These are phyloP conservation scores for Sisor rabdophorus DNA, from an alignment of 2,113 vertebrate species.

Conservation along the genomic window DNA sequence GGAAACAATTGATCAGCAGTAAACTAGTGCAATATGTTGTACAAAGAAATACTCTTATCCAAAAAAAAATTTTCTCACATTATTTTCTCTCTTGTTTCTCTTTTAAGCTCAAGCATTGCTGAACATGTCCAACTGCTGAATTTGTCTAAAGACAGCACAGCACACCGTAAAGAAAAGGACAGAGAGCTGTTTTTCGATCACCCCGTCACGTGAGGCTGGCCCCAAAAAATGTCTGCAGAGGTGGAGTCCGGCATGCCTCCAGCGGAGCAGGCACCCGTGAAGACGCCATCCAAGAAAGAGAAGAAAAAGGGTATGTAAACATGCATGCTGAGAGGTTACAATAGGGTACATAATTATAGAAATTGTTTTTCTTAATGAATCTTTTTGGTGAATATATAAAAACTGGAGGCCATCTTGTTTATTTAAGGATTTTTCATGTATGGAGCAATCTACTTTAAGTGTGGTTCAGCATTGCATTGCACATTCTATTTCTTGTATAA, in stretches of 20 bases:
- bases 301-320: constrained; percentile 48
- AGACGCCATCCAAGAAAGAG: constrained; percentile 50
- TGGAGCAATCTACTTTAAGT: neutral
- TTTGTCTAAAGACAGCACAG: constrained; percentile 34
- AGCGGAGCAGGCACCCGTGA: constrained; percentile 46
- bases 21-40: neutral
- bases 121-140: constrained; percentile 42
- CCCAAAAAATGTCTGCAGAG: constrained; percentile 51
- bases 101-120: constrained; percentile 33
- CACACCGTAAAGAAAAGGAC: constrained; percentile 30
- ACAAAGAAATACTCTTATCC: neutral
- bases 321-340: neutral
- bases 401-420: constrained; percentile 15
- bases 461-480: neutral
- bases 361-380: constrained; percentile 24
- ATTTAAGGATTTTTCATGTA: constrained; percentile 6
- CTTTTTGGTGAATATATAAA: constrained; percentile 5
- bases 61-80: neutral
- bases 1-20: neutral
- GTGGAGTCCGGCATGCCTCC: constrained; percentile 46
- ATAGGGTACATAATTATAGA: neutral
- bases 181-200: constrained; percentile 30
- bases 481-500: constrained; percentile 3
- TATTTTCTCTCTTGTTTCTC: constrained; percentile 21
- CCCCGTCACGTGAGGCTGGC: constrained; percentile 37